Evolutionary conservation across 1,140 invertebrate genomes (phyloP).

Genomic region (Ips nitidus): DNA sequence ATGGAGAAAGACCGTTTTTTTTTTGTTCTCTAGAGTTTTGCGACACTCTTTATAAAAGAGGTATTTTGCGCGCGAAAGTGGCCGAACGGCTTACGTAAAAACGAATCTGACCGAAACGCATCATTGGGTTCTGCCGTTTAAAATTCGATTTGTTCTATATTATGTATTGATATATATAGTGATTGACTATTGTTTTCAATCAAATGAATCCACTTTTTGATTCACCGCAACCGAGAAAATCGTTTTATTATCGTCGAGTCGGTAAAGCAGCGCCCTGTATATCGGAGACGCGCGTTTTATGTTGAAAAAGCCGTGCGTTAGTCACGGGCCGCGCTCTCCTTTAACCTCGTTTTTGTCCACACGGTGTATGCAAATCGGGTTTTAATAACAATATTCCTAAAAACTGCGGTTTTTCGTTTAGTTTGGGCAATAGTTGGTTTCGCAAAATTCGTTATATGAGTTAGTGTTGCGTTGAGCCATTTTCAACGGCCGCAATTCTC

Average conservation of each 20-base stretch:
- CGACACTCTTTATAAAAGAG: conserved; percentile 24
- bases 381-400: conserved; percentile 25
- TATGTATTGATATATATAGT: conserved; percentile 1
- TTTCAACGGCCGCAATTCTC: conserved; percentile 2
- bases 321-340: conserved; percentile 5
- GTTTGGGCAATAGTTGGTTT: conserved; percentile 18
- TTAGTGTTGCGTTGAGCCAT: conserved; percentile 10
- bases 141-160: conserved; percentile 37
- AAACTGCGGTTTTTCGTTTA: conserved; percentile 22
- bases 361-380: conserved; percentile 15
- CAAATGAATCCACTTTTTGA: background rate
- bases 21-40: conserved; percentile 15
- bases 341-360: conserved; percentile 26
- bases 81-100: conserved; percentile 32
- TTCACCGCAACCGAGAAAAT: too few species aligned
- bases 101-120: conserved; percentile 32
- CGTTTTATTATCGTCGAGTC: too few species aligned
- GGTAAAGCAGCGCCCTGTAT: too few species aligned
- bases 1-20: conserved; percentile 28
- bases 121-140: conserved; percentile 25
- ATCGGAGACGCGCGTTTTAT: too few species aligned
- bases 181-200: conserved; percentile 6
- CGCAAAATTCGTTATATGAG: conserved; percentile 22
- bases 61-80: conserved; percentile 31
- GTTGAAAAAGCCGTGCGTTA: background rate